Base-by-base conservation (phyloP, 1,140 invertebrate genomes). In the Lucilia sericata region DNA sequence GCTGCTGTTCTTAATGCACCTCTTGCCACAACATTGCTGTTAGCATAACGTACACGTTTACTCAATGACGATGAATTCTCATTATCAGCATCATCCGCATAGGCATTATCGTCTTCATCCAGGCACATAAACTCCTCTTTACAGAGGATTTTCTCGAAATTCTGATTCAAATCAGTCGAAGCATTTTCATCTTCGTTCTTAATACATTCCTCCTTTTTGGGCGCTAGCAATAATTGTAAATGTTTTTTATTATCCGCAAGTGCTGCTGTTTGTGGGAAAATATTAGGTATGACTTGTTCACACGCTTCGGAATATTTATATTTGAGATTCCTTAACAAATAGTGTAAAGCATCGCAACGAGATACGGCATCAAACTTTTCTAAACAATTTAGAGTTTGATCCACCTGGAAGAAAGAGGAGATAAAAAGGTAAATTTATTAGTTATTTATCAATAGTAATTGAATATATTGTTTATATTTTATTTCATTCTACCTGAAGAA, bases 81-180 rank as follows among this genome's bases (percentile, higher is more conserved):
- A 55, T 87, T 87, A 80, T 89, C 86, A 14, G n/a, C 82, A 82
- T 82, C 83, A 83, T 82, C 83, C 19, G 17, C 74, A 74, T 55
- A 75, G 47, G 65, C 82, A 81, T 42, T 42, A 51, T 90, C 88
- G 81, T 91, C 89, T 80, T 90, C 89, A 82, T 89, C 88, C 86
- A 88, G 86, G 87, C 88, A 90, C 86, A 87, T 85, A 74, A 90
- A 88, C 85, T 91, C 89, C 84, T 91, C 89, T 75, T 91, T 91
- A 83, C 89, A 91, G 42, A 90, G 87, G 82, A 91, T 91, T 82
- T 91, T 91, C 84, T 91, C 89, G 84, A 91, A 91, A 85, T 91
- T 91, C 83, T 91, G 89, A 88, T 91, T 91, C 12, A 91, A 86
- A 87, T 91, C 89, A n/a, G 87, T 88, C 12, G 89, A 87, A 14